Evolutionary conservation across 1,140 invertebrate species (phyloP), one percentile per base, ranked within the genome.

Genomic region (Musca vetustissima): DNA sequence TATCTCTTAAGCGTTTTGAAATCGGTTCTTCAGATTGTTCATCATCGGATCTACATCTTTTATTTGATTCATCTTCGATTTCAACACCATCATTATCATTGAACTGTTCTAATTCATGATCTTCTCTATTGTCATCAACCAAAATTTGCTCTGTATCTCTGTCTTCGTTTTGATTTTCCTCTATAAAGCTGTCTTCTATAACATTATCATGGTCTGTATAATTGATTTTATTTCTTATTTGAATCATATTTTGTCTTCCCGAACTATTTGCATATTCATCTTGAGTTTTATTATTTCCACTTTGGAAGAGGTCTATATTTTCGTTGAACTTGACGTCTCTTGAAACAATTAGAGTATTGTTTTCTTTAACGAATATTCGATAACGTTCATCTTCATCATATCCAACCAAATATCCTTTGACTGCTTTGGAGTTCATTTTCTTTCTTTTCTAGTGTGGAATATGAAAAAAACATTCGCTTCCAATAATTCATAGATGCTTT

Each of bases 401-500:
- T 50, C 11, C 19, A 19, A 50, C n/a, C 19, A 19, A 50, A 50
- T 4, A 55, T 24, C 9, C 19, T 22, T 21, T 22, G 8, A 21
- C 7, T 22, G 52, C 21, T 55, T 55, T 55, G 14, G 19, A 25
- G 52, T 25, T 8, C 21, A 55, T 55, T 22, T 55, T 55, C 52
- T 25, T 55, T 15, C 19, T 55, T 55, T 55, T 55, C 21, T 61
- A 17, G 17, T 48, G n/a, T 50, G 67, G 47, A n/a, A 61, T 50
- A 36, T 69, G 55, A n/a, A 53, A 21, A 17, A 36, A 67, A 21
- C 21, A 48, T 32, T 67, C 49, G 32, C 67, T 24, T 24, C 67
- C 72, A 67, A 76, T 74, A 50, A 73, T 57, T 43, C 68, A 64
- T 15, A 76, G 64, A 64, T 75, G 67, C 24, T 66, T 67, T 9